Evolutionary conservation across 2,797 vertebrate species (phyloP).

Genomic region (Tapirus indicus): DNA sequence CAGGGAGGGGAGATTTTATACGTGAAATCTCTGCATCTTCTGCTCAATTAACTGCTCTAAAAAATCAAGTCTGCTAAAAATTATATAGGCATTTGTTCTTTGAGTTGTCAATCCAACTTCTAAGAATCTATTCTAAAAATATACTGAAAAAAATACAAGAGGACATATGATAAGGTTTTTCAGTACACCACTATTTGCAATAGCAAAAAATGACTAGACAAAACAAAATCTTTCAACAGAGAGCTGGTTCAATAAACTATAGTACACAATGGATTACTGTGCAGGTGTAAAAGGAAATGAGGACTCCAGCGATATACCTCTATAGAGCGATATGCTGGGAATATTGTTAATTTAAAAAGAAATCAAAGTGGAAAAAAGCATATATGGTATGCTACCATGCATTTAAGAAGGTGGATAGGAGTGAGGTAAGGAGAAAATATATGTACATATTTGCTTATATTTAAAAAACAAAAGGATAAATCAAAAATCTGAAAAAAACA

Average conservation of each 20-base stretch:
- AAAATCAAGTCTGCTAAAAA: neutral
- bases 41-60: neutral
- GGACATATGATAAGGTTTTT: neutral
- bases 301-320: neutral
- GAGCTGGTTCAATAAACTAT: neutral
- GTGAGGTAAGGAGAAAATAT: neutral
- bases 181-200: neutral
- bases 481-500: neutral
- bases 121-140: neutral
- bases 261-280: neutral
- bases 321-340: neutral
- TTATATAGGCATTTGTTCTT: neutral
- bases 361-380: neutral
- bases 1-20: neutral
- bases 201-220: neutral
- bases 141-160: neutral
- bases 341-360: neutral
- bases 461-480: constrained; percentile 1
- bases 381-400: neutral
- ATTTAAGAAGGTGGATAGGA: neutral
- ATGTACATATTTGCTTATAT: neutral
- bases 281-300: neutral
- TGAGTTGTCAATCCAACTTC: neutral
- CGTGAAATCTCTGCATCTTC: neutral
- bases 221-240: neutral